Base-by-base conservation (phyloP, 2,113 vertebrate species). In the Campylomormyrus numenius region DNA sequence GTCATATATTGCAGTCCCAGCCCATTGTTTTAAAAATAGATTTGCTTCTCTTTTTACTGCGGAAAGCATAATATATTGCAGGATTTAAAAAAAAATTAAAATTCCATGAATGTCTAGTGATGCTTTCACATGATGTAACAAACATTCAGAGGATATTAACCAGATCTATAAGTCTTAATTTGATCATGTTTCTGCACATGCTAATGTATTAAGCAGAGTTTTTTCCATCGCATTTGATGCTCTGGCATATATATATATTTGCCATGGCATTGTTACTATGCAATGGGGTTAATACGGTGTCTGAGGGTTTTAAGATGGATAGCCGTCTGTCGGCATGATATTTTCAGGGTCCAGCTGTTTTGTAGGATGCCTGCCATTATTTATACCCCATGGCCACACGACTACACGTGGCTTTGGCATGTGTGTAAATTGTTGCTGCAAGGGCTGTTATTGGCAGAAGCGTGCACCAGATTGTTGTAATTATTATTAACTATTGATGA, bases 401-500 rank as follows among this genome's bases (percentile, higher is more conserved):
- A 77, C 87, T 7, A 35, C 90, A 84, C 56, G 90, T 88, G 90
- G 85, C 89, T n/a, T n/a, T 17, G 50, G 52, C 52, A 89, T 88
- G 53, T 89, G 83, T 89, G 91, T 84, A 89, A 89, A 89, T 70
- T 77, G 27, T 56, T 70, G 66, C 80, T 31, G 45, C 31, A 49
- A 83, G 83, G 53, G 88, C 85, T 88, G 53, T 39, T 56, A 53
- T 88, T 87, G 88, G 89, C 83, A 87, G 88, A 89, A 87, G 66
- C 21, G 50, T 45, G 83, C 85, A 46, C 15, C 80, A 48, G 42
- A 35, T 87, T 48, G 49, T 88, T 89, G 89, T 90, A 88, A 92
- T 91, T 88, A 88, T 88, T 89, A 88, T 92, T 92, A 91, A 90
- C 90, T 87, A 88, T 90, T 83, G 77, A 90, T 62, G 88, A 87